A percentile compares a stretch with the other conserved stretches of the same genome.
These are phyloP conservation scores for Tachyglossus aculeatus DNA, from an alignment of 2,797 vertebrate genomes.

Conservation along the genomic window DNA sequence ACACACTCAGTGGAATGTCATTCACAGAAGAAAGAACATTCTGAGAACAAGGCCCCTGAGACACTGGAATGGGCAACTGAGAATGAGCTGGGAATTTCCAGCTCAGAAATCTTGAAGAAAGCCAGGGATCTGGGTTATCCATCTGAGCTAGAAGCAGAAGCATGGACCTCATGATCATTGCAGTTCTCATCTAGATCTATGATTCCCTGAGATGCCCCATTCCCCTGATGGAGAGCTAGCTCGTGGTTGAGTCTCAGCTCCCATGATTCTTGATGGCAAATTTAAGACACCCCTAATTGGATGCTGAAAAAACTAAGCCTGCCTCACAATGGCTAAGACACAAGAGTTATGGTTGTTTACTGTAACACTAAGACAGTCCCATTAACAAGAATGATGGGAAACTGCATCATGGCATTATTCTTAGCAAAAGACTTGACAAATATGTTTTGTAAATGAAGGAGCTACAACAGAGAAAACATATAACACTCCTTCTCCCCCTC, in stretches of 20 bases:
- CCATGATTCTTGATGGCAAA: constrained; percentile 65
- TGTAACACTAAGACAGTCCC: constrained; percentile 81
- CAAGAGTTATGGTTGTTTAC: constrained; percentile 84
- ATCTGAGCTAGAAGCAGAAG: neutral
- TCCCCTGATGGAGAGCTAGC: constrained; percentile 15
- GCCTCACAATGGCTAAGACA: constrained; percentile 71
- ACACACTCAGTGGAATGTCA: no score
- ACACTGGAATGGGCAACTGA: no score
- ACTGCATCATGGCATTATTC: constrained; percentile 79
- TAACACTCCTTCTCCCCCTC: constrained; percentile 57
- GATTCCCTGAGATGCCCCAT: neutral
- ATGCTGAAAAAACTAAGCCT: constrained; percentile 72
- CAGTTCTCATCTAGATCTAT: neutral
- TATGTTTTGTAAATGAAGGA: constrained; percentile 83
- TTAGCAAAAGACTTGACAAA: constrained; percentile 83
- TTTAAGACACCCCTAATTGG: constrained; percentile 77
- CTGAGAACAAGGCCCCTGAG: no score
- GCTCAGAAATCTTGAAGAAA: no score
- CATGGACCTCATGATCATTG: neutral
- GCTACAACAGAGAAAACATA: constrained; percentile 79
- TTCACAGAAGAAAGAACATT: no score
- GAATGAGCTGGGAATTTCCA: no score
- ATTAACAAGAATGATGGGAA: constrained; percentile 84
- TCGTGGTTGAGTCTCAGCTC: constrained; percentile 51
- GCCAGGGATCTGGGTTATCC: no score